Base-by-base conservation (phyloP, 2,888 invertebrate genomes). In the Leucophenga montana region DNA sequence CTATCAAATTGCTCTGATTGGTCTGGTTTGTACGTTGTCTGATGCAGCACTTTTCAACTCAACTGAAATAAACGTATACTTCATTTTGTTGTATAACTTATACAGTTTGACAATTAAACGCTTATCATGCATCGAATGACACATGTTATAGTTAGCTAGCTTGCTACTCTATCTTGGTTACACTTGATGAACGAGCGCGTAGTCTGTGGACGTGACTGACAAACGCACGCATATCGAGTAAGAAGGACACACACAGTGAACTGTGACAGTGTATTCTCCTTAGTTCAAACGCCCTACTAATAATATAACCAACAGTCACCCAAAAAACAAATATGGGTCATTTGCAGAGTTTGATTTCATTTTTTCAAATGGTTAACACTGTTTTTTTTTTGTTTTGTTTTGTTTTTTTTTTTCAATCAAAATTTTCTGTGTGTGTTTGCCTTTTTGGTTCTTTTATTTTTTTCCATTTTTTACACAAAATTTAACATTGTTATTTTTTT, bases 111-210 rank as follows among this genome's bases (percentile, higher is more conserved):
- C 22, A 56, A 56, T 56, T 8, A 56, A 56, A 56, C 44, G 11
- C 18, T 61, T 13, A 39, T 39, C 39, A 44, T 44, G 27, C 39
- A 39, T 39, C 61, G 33, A 44, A 61, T 61, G 61, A 44, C 61
- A 61, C 11, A 39, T 44, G 61, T 61, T 18, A 5, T 27, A n/a
- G 50, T 16, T 16, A n/a, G 18, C 13, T 13, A 48, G 48, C 48
- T 13, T 8, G 8, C 33, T 48, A 4, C 48, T 48, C n/a, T 27
- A 27, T 27, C 27, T 4, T 27, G 4, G 27, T 27, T 27, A 27
- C 27, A 13, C 50, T 50, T 50, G 50, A 50, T 39, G 39, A 39
- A 39, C 8, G 39, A 39, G 39, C 39, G n/a, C n/a, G n/a, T n/a
- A 48, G 5, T 48, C 4, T 48, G 13, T 4, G n/a, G 50, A 50